Base-by-base conservation (phyloP, 1,140 invertebrate genomes). In the Pemphigus obesinymphae region DNA sequence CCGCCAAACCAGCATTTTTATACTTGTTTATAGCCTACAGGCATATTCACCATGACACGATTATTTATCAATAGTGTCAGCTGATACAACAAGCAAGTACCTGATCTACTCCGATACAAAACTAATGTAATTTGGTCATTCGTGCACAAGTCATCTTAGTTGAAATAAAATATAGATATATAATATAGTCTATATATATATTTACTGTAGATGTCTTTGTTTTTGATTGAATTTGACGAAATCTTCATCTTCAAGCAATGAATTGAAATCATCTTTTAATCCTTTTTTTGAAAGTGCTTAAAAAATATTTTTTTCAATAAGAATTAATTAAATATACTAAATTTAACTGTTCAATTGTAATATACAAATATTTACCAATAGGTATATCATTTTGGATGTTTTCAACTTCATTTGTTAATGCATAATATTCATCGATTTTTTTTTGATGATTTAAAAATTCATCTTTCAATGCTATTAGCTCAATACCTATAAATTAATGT, bases 381-480 rank as follows among this genome's bases (percentile, higher is more conserved):
- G 91, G 89, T 68, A 87, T 86, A 84, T 92, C 88, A 70, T 86
- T 86, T 43, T 87, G 86, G 84, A 89, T 87, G 23, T 86, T 55
- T 83, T 92, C 91, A 26, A 93, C 88, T 84, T 94, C 91, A 85
- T 91, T 90, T 20, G 96, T 88, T 29, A 97, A 84, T 63, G 91
- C 91, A 88, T 95, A 93, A 85, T 96, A 97, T 85, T 97, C 92
- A 86, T 97, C 93, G 29, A 98, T 90, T 88, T 97, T 97, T 83
- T 97, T 93, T 87, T 98, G 95, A 86, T 97, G 95, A 87, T 97
- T 95, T 66, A 87, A 87, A 85, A 98, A 97, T 87, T 97, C 96
- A 87, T 97, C 93, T 85, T 93, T 95, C 10, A 98, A 87, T 17
- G 93, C 91, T 83, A 92, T 88, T 26, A 98, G 85, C 87, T 98